Evolutionary conservation across 2,797 vertebrate genomes (phyloP).

Genomic region (Neosilurus hyrtlii): DNA sequence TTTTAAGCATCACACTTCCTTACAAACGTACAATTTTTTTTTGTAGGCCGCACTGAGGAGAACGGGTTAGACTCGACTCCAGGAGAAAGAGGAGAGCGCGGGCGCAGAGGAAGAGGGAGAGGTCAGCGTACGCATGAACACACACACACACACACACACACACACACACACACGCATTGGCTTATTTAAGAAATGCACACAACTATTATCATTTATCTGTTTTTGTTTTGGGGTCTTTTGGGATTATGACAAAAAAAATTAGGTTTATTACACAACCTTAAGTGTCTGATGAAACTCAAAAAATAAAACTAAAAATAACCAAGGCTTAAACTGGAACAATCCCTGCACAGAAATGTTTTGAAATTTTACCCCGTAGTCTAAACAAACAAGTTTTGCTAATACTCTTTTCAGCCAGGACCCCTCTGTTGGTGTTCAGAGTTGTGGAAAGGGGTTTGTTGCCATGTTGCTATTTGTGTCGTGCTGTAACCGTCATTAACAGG

Average conservation of each 20-base stretch:
- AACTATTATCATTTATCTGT: neutral
- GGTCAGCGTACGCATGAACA: conserved; percentile 68
- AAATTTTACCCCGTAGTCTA: neutral
- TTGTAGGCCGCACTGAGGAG: conserved; percentile 84
- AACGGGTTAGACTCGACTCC: conserved; percentile 86
- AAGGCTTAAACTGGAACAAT: neutral
- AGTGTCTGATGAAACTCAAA: neutral
- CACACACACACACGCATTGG: too few relatives aligned
- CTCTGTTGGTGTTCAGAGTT: conserved; percentile 18
- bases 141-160: neutral
- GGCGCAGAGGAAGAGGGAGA: conserved; percentile 85
- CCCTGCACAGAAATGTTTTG: neutral
- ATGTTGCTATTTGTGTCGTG: conserved; percentile 62
- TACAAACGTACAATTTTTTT: neutral
- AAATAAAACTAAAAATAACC: neutral
- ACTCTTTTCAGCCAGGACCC: conserved; percentile 6
- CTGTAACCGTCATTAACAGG: conserved; percentile 40
- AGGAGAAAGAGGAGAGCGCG: conserved; percentile 85
- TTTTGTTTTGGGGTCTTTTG: neutral
- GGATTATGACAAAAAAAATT: neutral
- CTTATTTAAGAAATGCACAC: neutral
- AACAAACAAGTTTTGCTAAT: neutral
- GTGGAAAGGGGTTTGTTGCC: conserved; percentile 39
- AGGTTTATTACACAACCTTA: neutral
- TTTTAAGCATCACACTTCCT: neutral